Conservation (phyloP, 2,888 invertebrate genomes). For the Drosophila paranaensis region DNA sequence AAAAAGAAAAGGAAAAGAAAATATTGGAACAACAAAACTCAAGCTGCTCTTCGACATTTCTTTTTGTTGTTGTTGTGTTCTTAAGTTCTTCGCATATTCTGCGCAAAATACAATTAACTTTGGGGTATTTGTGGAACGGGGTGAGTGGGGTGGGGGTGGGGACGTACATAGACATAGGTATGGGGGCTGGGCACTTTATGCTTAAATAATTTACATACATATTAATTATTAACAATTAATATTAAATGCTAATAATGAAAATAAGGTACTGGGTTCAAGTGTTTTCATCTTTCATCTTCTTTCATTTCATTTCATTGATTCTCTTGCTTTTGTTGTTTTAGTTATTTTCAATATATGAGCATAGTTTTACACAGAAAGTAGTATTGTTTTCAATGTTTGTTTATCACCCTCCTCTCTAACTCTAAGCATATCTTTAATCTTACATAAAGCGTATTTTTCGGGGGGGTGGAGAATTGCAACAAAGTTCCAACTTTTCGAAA, state of each 20-base stretch:
- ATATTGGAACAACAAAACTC: slow-evolving; percentile 69
- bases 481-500: slow-evolving; percentile 48
- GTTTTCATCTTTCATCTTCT: slow-evolving; percentile 48
- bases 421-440: slow-evolving; percentile 36
- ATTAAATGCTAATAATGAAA: slow-evolving; percentile 81
- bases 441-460: slow-evolving; percentile 55
- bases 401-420: slow-evolving; percentile 51
- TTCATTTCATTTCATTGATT: neutral
- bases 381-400: slow-evolving; percentile 33
- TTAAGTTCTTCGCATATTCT: slow-evolving; percentile 24
- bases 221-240: slow-evolving; percentile 76
- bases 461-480: slow-evolving; percentile 57
- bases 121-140: slow-evolving; percentile 40
- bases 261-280: slow-evolving; percentile 84
- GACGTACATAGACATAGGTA: slow-evolving; percentile 11
- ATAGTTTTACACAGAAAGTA: slow-evolving; percentile 69
- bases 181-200: slow-evolving; percentile 27
- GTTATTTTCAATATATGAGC: slow-evolving; percentile 63
- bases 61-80: slow-evolving; percentile 19
- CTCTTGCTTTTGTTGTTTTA: neutral
- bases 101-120: slow-evolving; percentile 76
- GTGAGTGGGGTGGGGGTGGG: slow-evolving; percentile 12
- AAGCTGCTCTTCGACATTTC: slow-evolving; percentile 49
- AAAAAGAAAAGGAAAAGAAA: slow-evolving; percentile 13
- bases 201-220: slow-evolving; percentile 79